Evolutionary conservation across 2,797 vertebrate species (phyloP).

Genomic region (Sebastes jordani): DNA sequence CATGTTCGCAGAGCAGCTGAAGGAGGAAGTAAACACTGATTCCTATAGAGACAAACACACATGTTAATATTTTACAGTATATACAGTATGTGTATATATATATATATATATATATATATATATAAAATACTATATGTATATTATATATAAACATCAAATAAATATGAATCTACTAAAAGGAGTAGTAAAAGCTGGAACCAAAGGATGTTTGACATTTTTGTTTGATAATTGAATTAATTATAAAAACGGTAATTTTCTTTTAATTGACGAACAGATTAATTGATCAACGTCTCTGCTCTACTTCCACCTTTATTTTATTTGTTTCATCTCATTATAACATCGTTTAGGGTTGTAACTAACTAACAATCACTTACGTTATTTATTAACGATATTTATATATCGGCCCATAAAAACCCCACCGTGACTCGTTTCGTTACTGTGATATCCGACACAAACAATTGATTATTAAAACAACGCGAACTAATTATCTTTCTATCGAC

Average conservation of each 20-base stretch:
- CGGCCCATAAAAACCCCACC: no score
- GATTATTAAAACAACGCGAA: not conserved
- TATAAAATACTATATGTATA: no score
- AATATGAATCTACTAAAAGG: not conserved
- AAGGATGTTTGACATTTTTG: not conserved
- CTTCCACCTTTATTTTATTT: no score
- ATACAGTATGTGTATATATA: no score
- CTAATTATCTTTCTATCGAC: not conserved
- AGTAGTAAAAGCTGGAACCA: not conserved
- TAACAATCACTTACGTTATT: no score
- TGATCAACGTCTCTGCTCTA: no score
- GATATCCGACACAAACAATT: no score
- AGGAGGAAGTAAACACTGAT: conserved; percentile 4
- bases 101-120: no score
- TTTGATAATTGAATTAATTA: not conserved
- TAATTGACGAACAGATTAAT: not conserved
- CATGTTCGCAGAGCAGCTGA: conserved; percentile 44
- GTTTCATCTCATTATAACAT: not conserved
- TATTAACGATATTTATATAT: no score
- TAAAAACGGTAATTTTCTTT: not conserved
- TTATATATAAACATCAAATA: not conserved
- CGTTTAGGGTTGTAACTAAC: no score
- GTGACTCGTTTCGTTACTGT: no score
- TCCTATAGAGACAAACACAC: conserved; percentile 26
- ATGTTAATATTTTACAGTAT: no score